A percentile compares a stretch with the other conserved stretches of the same genome.
Conservation (phyloP, 2,797 vertebrate species). For the Spatula clypeata region DNA sequence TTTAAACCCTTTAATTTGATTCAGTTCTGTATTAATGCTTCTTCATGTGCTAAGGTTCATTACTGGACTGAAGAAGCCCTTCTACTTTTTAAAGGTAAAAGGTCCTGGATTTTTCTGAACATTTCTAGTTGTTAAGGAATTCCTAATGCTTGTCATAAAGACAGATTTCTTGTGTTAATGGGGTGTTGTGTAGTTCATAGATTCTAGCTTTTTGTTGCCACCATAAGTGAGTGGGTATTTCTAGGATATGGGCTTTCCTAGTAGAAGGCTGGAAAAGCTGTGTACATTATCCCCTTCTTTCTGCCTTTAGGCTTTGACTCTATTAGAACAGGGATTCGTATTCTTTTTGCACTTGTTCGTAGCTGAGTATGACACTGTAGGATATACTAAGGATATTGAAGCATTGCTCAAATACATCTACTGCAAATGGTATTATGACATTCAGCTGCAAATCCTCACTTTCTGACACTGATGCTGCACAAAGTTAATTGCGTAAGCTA, state of each 20-base stretch:
- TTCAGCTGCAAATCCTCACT: not conserved
- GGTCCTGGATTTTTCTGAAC: not conserved
- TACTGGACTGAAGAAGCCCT: not conserved
- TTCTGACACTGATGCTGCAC: not conserved
- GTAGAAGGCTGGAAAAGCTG: conserved; percentile 5
- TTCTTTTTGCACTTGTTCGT: not conserved
- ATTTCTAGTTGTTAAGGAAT: not conserved
- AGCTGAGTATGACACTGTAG: not conserved
- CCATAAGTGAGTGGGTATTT: not conserved
- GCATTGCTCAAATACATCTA: not conserved
- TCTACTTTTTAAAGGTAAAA: not conserved
- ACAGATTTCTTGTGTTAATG: not conserved
- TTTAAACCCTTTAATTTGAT: not conserved
- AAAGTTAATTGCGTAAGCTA: not conserved
- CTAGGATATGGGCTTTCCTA: not conserved
- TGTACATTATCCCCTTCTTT: conserved; percentile 24
- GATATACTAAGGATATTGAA: not conserved
- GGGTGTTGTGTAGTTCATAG: not conserved
- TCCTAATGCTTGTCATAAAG: not conserved
- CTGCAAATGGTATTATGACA: not conserved
- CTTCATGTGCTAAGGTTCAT: not conserved
- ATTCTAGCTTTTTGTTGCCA: not conserved
- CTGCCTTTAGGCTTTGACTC: not conserved
- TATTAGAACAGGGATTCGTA: not conserved
- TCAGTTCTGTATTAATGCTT: not conserved